Conservation (phyloP, 2,888 invertebrate species). For the Leptogaster cylindrica region DNA sequence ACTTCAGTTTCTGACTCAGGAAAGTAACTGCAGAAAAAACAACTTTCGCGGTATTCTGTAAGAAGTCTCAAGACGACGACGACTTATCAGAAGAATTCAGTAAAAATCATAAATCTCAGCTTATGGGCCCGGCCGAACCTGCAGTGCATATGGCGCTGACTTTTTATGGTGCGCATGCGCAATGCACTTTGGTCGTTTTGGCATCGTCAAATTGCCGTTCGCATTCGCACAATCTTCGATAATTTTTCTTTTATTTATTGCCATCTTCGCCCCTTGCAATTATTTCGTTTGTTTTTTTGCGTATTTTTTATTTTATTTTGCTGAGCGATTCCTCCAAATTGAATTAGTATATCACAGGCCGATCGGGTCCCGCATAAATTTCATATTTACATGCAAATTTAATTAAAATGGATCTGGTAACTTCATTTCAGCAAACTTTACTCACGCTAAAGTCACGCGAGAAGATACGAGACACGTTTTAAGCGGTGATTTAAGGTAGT, state of each 20-base stretch:
- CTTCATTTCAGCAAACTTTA: constrained; percentile 9
- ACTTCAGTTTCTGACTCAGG: no score
- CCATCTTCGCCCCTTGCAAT: constrained; percentile 2
- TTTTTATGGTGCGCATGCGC: not conserved
- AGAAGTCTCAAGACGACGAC: no score
- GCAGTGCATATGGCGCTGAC: not conserved
- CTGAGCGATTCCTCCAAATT: constrained; percentile 49
- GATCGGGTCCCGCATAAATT: constrained; percentile 52
- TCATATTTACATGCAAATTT: constrained; percentile 53
- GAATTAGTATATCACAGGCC: constrained; percentile 51
- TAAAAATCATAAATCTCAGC: constrained; percentile 26
- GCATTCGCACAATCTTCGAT: constrained; percentile 3
- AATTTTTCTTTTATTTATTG: constrained; percentile 21
- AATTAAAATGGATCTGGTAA: constrained; percentile 49
- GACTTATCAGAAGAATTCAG: constrained; percentile 24
- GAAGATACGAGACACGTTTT: constrained; percentile 41
- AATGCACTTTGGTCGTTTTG: not conserved
- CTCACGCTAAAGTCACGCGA: constrained; percentile 41
- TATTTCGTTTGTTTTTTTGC: not conserved
- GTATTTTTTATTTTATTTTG: not conserved
- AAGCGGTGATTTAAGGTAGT: constrained; percentile 21
- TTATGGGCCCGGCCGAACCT: not conserved
- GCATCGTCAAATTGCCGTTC: not conserved
- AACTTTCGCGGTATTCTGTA: no score
- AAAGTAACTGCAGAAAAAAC: no score